These are phyloP conservation scores for Ariolimax columbianus DNA, from an alignment of 2,888 invertebrate species.

Conservation along the genomic window DNA sequence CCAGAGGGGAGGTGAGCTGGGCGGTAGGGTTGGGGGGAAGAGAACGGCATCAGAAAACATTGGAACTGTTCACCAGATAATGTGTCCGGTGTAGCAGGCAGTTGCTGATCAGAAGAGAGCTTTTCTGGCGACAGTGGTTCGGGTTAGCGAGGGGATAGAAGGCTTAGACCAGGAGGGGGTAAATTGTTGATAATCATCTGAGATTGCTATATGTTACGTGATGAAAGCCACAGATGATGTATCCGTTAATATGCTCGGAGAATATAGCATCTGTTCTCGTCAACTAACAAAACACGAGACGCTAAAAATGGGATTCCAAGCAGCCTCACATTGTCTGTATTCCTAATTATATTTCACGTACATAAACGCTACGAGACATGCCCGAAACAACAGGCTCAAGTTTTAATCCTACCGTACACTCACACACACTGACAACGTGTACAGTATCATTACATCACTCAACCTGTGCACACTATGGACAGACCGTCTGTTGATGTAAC, in stretches of 20 bases:
- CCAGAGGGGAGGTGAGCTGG: not conserved
- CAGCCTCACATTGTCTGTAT: too few relatives aligned
- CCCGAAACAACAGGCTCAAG: too few relatives aligned
- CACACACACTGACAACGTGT: too few relatives aligned
- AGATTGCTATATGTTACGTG: not conserved
- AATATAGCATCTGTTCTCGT: not conserved
- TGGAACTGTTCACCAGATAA: not conserved
- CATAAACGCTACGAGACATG: too few relatives aligned
- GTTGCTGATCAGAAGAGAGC: not conserved
- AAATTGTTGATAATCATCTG: not conserved
- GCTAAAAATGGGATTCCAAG: too few relatives aligned
- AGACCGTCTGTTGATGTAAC: too few relatives aligned
- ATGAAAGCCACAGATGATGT: not conserved
- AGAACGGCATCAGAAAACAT: slow-evolving; percentile 9
- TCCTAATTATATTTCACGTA: too few relatives aligned
- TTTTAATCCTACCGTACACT: too few relatives aligned
- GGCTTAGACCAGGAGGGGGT: not conserved
- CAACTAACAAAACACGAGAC: not conserved
- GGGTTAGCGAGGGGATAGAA: not conserved
- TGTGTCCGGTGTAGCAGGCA: not conserved
- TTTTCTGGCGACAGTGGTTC: not conserved
- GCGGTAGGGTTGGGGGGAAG: not conserved
- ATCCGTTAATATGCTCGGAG: not conserved
- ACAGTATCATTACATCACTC: too few relatives aligned
- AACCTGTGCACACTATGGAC: too few relatives aligned